These are phyloP conservation scores for Diglossa cyanea DNA, from an alignment of 2,797 vertebrate genomes.

Conservation along the genomic window DNA sequence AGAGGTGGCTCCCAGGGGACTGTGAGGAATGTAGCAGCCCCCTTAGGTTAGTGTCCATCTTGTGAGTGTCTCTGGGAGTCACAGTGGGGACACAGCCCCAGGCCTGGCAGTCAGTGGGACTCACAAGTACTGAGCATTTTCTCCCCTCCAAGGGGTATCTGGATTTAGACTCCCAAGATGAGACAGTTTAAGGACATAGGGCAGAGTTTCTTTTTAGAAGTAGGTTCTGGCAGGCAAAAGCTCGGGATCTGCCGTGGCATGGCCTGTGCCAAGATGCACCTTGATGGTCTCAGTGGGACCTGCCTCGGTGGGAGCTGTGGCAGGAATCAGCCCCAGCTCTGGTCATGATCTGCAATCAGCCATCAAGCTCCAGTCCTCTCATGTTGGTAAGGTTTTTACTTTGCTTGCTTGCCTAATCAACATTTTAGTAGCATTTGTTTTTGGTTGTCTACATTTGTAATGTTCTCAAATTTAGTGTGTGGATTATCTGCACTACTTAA, in stretches of 20 bases:
- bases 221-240: background rate
- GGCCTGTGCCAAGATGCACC: background rate
- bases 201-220: background rate
- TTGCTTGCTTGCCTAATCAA: background rate
- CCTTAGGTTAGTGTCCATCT: too few relatives aligned
- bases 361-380: background rate
- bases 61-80: background rate
- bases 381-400: background rate
- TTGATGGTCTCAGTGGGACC: background rate
- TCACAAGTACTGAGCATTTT: background rate
- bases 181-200: background rate
- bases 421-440: background rate
- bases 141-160: background rate
- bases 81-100: accelerated
- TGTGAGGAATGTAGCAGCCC: accelerated
- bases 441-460: background rate
- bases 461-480: background rate
- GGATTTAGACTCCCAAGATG: background rate
- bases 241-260: accelerated
- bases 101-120: accelerated
- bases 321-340: accelerated
- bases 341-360: background rate
- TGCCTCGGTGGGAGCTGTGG: accelerated
- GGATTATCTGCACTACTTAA: background rate
- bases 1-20: background rate